Evolutionary conservation across 2,113 vertebrate genomes (phyloP).

Genomic region (Sceloporus tristichus): DNA sequence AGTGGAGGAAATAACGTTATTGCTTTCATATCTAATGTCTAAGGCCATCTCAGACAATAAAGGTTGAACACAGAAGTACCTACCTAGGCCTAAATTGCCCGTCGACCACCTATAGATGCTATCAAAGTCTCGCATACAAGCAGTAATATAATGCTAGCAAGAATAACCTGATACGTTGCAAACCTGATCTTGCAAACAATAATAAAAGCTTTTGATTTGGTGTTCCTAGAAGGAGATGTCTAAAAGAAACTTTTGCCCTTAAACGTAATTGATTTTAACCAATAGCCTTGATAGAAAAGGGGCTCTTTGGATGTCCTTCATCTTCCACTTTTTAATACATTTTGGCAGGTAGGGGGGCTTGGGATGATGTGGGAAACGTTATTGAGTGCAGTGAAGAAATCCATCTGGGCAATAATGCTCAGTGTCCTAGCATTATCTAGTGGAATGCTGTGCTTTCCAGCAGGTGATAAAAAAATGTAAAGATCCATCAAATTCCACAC

Average conservation of each 20-base stretch:
- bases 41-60: conserved; percentile 21
- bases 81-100: background rate
- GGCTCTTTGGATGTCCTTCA: background rate
- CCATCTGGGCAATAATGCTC: background rate
- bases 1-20: conserved; percentile 34
- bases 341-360: background rate
- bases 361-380: background rate
- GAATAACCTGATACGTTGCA: background rate
- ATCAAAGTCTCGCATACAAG: background rate
- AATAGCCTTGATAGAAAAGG: background rate
- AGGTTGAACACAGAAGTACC: background rate
- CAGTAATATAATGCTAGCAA: background rate
- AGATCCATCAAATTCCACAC: background rate
- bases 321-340: background rate
- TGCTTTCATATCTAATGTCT: conserved; percentile 37
- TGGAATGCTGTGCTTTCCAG: background rate
- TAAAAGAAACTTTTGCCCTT: background rate
- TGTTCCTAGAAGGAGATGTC: background rate
- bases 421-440: background rate
- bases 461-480: background rate
- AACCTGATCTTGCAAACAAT: background rate
- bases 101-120: background rate
- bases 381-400: background rate
- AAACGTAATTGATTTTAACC: conserved; percentile 16
- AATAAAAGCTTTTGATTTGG: background rate